A percentile compares a stretch with the other conserved stretches of the same genome.
phyloP scores from a whole-genome alignment of 2,888 invertebrate species.

The Sympetrum striolatum region DNA sequence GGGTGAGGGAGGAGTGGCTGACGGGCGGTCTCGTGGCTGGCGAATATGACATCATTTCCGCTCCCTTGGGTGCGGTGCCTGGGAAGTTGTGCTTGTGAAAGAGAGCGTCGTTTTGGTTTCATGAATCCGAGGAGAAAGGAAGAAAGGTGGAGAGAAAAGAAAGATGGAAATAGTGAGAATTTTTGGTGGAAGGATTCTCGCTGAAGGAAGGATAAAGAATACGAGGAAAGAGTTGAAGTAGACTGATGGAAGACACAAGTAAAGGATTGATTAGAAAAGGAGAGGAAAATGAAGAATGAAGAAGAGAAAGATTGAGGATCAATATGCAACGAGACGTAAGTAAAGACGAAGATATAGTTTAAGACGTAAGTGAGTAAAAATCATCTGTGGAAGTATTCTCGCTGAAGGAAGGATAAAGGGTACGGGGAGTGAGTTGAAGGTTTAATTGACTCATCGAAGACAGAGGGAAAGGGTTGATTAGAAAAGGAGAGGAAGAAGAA shows the following conservation, averaged over 20 bases:
- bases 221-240: not conserved
- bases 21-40: not conserved
- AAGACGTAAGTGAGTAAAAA: too few species aligned
- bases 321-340: not conserved
- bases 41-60: constrained; percentile 44
- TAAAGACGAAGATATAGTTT: too few species aligned
- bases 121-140: not conserved
- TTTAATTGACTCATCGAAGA: too few species aligned
- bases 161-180: not conserved
- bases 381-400: too few species aligned
- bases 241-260: too few species aligned
- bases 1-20: not conserved
- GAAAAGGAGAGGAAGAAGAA: too few species aligned
- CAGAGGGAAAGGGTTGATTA: too few species aligned
- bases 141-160: not conserved
- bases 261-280: too few species aligned
- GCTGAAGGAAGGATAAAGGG: too few species aligned
- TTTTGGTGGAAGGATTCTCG: not conserved
- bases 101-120: constrained; percentile 18
- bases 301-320: not conserved
- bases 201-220: not conserved
- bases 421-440: too few species aligned
- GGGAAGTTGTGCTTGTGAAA: not conserved
- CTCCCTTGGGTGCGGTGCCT: constrained; percentile 17
- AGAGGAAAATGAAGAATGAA: not conserved